These are phyloP conservation scores for Burhinus bistriatus DNA, from an alignment of 2,113 vertebrate genomes.

Conservation along the genomic window DNA sequence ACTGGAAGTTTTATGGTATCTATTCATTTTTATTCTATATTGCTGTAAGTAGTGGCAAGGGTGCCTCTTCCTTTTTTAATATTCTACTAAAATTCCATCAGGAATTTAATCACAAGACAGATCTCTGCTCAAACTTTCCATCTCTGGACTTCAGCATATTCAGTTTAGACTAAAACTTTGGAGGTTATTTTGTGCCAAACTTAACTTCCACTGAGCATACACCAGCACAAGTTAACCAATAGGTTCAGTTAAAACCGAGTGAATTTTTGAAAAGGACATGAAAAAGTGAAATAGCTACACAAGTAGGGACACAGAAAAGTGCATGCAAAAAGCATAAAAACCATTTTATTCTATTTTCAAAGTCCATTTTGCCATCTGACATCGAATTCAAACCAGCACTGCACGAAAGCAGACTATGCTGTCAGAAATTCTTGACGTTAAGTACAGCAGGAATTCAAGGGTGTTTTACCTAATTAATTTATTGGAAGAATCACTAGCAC, in stretches of 20 bases:
- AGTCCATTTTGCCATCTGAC: background rate
- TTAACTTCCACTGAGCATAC: background rate
- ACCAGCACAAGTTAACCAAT: background rate
- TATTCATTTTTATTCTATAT: background rate
- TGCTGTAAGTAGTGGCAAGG: background rate
- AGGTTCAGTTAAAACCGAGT: background rate
- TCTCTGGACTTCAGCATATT: background rate
- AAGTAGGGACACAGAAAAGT: background rate
- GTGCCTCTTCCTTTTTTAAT: background rate
- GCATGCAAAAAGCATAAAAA: background rate
- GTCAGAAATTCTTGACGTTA: background rate
- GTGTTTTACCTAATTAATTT: background rate
- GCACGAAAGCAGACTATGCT: background rate
- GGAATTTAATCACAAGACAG: background rate
- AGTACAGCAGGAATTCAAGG: background rate
- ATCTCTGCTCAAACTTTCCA: background rate
- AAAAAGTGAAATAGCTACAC: background rate
- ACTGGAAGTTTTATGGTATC: background rate
- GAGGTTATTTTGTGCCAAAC: background rate
- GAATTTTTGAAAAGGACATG: background rate
- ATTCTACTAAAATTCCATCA: background rate
- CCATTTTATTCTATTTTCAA: background rate
- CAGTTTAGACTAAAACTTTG: background rate
- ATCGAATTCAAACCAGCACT: background rate
- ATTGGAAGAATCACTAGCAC: background rate